These are phyloP conservation scores for Sarcophaga peregrina DNA, from an alignment of 1,140 invertebrate species.

Conservation along the genomic window DNA sequence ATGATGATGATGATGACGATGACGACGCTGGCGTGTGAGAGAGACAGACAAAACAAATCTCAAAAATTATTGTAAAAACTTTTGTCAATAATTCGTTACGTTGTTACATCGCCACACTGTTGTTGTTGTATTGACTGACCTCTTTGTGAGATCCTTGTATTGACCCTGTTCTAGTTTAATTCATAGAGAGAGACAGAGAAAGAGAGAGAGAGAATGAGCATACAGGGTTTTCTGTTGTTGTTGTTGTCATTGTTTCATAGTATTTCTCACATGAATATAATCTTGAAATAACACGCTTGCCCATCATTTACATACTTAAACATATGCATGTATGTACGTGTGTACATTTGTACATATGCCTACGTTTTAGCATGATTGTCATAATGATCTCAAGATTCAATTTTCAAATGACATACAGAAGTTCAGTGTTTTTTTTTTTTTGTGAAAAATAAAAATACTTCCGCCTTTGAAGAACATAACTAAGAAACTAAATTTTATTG, in stretches of 20 bases:
- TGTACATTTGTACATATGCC: too few species aligned
- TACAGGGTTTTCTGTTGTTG: too few species aligned
- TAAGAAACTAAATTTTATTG: too few species aligned
- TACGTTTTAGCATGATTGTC: too few species aligned
- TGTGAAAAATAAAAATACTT: too few species aligned
- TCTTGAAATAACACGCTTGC: not conserved
- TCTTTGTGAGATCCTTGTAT: not conserved
- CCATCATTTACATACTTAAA: not conserved
- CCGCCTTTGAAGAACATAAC: too few species aligned
- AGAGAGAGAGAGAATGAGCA: too few species aligned
- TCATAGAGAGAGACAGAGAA: not conserved
- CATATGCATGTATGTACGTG: too few species aligned
- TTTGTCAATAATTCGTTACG: not conserved
- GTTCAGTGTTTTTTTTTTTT: too few species aligned
- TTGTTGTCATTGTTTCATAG: not conserved
- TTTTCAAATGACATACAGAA: too few species aligned
- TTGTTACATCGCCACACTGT: not conserved
- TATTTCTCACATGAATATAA: not conserved
- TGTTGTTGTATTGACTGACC: not conserved
- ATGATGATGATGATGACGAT: not conserved
- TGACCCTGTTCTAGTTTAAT: constrained; percentile 5
- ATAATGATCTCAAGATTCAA: too few species aligned
- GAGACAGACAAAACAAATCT: not conserved
- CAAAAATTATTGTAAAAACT: not conserved
- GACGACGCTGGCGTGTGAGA: too few species aligned